Evolutionary conservation across 2,888 invertebrate species (phyloP), one percentile per base, ranked within the genome.

Genomic region (Ochlodes sylvanus): DNA sequence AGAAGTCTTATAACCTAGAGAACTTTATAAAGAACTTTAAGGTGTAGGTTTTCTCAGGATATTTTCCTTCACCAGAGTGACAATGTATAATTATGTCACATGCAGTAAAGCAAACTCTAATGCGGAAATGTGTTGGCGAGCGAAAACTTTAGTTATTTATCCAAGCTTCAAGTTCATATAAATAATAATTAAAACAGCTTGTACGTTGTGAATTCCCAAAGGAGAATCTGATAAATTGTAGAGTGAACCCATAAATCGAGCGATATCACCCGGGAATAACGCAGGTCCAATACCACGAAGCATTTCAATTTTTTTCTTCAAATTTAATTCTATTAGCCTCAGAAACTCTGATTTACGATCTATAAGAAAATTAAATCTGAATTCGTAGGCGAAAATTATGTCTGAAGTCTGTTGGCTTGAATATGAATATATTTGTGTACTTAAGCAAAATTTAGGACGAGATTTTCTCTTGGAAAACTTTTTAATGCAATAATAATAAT

Each of bases 291-390:
- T 57, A 56, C 19, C 21, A 55, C 47, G 17, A 64, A 47, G 56
- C 44, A 64, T 67, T 61, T 47, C 9, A 60, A 61, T 21, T 44
- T 67, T 38, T 67, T 56, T 55, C 42, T 38, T 38, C 38, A 34
- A 56, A 67, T 50, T 50, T 50, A 67, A 67, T 67, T 67, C 61
- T 67, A 67, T 67, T 62, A 68, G 56, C 55, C n/a, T 27, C 21
- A 61, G 38, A 68, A 62, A 68, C 41, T 62, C 47, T 56, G 68
- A 68, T 68, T 68, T 68, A 68, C 56, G 56, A 62, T 41, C 38
- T 38, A 50, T 56, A 62, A 68, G 68, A 68, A 68, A 68, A 68
- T 68, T 62, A 68, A 62, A 62, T 56, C 50, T 38, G 38, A 68
- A 47, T 61, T 32, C 44, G 42, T 44, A 41, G 58, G 52, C 58